A percentile compares a stretch with the other conserved stretches of the same genome.
Evolutionary conservation across 2,797 vertebrate genomes (phyloP).

Genomic region (Pempheris klunzingeri): DNA sequence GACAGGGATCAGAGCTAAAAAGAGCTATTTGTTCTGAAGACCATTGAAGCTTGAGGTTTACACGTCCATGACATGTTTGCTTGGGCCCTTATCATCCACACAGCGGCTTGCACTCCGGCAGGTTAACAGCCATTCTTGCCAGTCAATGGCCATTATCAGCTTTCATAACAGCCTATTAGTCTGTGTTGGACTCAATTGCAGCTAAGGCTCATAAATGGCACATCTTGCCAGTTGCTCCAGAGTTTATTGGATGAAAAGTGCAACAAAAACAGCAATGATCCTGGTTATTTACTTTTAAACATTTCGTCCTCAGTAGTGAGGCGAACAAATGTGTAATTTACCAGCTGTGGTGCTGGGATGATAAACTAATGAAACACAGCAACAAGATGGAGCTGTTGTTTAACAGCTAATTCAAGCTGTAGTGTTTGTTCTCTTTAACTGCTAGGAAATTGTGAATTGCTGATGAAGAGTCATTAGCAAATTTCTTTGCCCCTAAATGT

Average conservation of each 20-base stretch:
- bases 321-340: slow-evolving; percentile 29
- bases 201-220: slow-evolving; percentile 41
- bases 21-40: slow-evolving; percentile 73
- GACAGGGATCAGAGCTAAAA: slow-evolving; percentile 71
- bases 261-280: slow-evolving; percentile 29
- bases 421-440: slow-evolving; percentile 23
- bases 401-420: slow-evolving; percentile 17
- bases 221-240: slow-evolving; percentile 21
- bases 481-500: slow-evolving; percentile 30
- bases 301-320: slow-evolving; percentile 20
- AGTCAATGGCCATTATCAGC: slow-evolving; percentile 62
- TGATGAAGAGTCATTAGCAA: slow-evolving; percentile 25
- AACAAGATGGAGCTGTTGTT: slow-evolving; percentile 24
- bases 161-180: slow-evolving; percentile 57
- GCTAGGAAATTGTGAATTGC: not conserved
- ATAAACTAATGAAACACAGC: slow-evolving; percentile 13
- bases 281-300: slow-evolving; percentile 48
- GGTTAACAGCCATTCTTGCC: slow-evolving; percentile 65
- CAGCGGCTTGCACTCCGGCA: slow-evolving; percentile 61
- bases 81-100: slow-evolving; percentile 68
- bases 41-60: slow-evolving; percentile 74
- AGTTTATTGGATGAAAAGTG: slow-evolving; percentile 42
- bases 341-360: not conserved
- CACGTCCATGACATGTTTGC: slow-evolving; percentile 74
- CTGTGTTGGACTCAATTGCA: slow-evolving; percentile 31